These are phyloP conservation scores for Perizoma affinitatum DNA, from an alignment of 2,888 invertebrate species.

Conservation along the genomic window DNA sequence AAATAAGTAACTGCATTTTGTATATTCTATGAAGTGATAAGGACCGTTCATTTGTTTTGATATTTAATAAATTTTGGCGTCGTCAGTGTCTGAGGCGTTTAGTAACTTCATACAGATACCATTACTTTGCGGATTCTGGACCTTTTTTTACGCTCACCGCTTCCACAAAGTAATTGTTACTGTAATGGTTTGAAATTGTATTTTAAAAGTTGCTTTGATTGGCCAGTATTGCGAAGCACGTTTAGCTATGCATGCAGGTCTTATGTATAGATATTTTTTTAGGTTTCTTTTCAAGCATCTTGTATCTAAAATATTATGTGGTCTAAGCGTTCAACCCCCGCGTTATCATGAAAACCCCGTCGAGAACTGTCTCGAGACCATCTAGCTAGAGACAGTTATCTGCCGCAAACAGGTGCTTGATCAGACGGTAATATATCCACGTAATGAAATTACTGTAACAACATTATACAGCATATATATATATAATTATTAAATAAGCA, in stretches of 20 bases:
- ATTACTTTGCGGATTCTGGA: slow-evolving; percentile 82
- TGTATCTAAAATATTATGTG: slow-evolving; percentile 44
- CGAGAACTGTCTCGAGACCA: slow-evolving; percentile 21
- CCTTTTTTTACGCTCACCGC: slow-evolving; percentile 82
- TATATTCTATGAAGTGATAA: slow-evolving; percentile 85
- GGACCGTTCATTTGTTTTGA: slow-evolving; percentile 83
- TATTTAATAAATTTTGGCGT: slow-evolving; percentile 82
- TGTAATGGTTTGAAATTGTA: slow-evolving; percentile 73
- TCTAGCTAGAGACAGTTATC: slow-evolving; percentile 43
- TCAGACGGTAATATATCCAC: slow-evolving; percentile 78
- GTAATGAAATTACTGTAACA: slow-evolving; percentile 84
- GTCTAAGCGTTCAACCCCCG: slow-evolving; percentile 46
- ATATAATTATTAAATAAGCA: slow-evolving; percentile 80
- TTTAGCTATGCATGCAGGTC: slow-evolving; percentile 75
- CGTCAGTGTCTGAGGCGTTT: slow-evolving; percentile 78
- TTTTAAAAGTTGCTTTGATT: slow-evolving; percentile 74
- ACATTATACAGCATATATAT: slow-evolving; percentile 78
- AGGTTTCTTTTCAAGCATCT: slow-evolving; percentile 80
- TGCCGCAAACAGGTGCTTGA: slow-evolving; percentile 72
- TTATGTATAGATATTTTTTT: slow-evolving; percentile 80
- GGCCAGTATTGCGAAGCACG: slow-evolving; percentile 72
- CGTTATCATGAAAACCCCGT: slow-evolving; percentile 43
- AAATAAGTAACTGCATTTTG: slow-evolving; percentile 85
- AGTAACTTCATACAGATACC: slow-evolving; percentile 72
- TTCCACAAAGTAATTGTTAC: slow-evolving; percentile 78